phyloP scores from a whole-genome alignment of 2,113 vertebrate species.

The Grammomys surdaster region DNA sequence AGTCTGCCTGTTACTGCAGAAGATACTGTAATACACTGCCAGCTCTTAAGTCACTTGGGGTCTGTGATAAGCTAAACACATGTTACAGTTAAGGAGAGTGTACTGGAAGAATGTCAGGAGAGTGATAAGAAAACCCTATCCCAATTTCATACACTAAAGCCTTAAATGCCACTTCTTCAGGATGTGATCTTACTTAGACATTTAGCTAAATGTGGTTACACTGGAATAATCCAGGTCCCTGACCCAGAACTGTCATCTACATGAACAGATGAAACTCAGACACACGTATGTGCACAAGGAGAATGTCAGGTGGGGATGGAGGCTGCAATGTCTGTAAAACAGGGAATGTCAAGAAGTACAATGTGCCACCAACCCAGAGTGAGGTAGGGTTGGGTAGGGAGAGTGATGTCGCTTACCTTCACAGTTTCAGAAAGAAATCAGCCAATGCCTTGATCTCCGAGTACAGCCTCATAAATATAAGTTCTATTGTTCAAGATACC shows the following conservation, averaged over 20 bases:
- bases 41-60: background rate
- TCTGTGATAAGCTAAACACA: no score
- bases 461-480: background rate
- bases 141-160: background rate
- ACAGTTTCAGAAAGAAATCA: fast-evolving
- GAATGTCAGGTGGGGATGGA: fast-evolving
- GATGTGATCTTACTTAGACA: background rate
- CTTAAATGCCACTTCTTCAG: background rate
- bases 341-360: fast-evolving
- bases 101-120: fast-evolving
- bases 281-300: no score
- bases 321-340: fast-evolving
- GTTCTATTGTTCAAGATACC: no score
- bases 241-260: background rate
- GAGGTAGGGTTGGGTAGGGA: fast-evolving
- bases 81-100: background rate
- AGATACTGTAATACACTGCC: fast-evolving
- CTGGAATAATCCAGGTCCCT: background rate
- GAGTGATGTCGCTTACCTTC: fast-evolving
- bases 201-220: background rate
- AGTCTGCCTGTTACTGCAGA: fast-evolving
- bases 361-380: fast-evolving
- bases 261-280: no score
- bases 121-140: fast-evolving
- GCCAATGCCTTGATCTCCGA: background rate